phyloP scores from a whole-genome alignment of 23 tunicate genomes.

The Diplosoma virens region DNA sequence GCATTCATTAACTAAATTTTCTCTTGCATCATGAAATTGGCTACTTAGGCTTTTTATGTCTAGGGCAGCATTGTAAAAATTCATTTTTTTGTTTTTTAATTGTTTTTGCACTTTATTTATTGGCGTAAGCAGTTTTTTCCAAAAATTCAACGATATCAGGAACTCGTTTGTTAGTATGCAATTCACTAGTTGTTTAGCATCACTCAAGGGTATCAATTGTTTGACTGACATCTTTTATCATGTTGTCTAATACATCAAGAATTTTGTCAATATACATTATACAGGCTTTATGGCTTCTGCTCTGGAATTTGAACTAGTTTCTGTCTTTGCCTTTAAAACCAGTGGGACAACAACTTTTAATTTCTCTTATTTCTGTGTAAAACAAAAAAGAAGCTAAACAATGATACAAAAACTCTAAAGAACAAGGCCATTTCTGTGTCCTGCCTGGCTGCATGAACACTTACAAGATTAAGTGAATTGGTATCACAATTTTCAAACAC shows the following conservation, averaged over 20 bases:
- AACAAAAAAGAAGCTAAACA: background rate
- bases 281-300: background rate
- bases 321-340: background rate
- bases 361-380: too few relatives aligned
- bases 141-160: background rate
- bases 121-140: conserved; percentile 3
- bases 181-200: background rate
- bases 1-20: conserved; percentile 7
- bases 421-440: background rate
- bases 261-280: conserved; percentile 4
- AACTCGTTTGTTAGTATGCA: conserved; percentile 1
- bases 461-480: background rate
- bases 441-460: background rate
- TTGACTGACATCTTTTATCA: conserved; percentile 9
- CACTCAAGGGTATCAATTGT: conserved; percentile 6
- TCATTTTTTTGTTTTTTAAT: background rate
- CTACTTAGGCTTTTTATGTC: background rate
- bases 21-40: background rate
- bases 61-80: background rate
- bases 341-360: background rate
- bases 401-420: background rate
- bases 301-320: background rate
- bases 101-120: conserved; percentile 1
- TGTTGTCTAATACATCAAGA: background rate
- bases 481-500: background rate